Evolutionary conservation across 2,888 invertebrate genomes (phyloP).

Genomic region (Aquatica leii): DNA sequence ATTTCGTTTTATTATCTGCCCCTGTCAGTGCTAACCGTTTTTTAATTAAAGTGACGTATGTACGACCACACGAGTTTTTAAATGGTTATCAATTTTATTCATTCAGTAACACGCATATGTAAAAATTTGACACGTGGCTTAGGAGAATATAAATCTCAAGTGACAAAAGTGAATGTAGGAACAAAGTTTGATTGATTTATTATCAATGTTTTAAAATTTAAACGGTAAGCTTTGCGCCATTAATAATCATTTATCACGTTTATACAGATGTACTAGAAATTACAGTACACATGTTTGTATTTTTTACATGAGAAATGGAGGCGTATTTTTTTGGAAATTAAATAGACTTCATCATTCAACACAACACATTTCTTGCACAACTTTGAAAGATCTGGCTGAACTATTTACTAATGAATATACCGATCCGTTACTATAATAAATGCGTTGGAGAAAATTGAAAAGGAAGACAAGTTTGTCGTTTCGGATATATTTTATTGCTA

Average conservation of each 20-base stretch:
- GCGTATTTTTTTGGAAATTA: slow-evolving; percentile 19
- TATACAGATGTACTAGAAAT: slow-evolving; percentile 3
- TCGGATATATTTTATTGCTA: too few species aligned
- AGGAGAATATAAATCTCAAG: background rate
- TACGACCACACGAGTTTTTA: too few species aligned
- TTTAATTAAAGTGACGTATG: too few species aligned
- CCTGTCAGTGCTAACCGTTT: too few species aligned
- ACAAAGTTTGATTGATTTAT: background rate
- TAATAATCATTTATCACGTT: background rate
- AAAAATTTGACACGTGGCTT: too few species aligned
- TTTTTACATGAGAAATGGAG: slow-evolving; percentile 15
- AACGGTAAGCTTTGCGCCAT: slow-evolving; percentile 7
- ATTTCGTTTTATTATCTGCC: too few species aligned
- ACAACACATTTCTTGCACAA: slow-evolving; percentile 10
- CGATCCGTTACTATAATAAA: too few species aligned
- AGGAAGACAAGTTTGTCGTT: too few species aligned
- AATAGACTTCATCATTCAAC: slow-evolving; percentile 24
- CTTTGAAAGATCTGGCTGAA: slow-evolving; percentile 8
- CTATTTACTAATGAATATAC: too few species aligned
- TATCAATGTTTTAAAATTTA: slow-evolving; percentile 5
- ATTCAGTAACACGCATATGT: too few species aligned
- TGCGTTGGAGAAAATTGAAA: too few species aligned
- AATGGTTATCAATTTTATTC: too few species aligned
- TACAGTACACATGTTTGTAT: slow-evolving; percentile 6
- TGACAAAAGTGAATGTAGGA: slow-evolving; percentile 7